Evolutionary conservation across 2,113 vertebrate species (phyloP), one percentile per base, ranked within the genome.

Genomic region (Oxygymnocypris stewartii): DNA sequence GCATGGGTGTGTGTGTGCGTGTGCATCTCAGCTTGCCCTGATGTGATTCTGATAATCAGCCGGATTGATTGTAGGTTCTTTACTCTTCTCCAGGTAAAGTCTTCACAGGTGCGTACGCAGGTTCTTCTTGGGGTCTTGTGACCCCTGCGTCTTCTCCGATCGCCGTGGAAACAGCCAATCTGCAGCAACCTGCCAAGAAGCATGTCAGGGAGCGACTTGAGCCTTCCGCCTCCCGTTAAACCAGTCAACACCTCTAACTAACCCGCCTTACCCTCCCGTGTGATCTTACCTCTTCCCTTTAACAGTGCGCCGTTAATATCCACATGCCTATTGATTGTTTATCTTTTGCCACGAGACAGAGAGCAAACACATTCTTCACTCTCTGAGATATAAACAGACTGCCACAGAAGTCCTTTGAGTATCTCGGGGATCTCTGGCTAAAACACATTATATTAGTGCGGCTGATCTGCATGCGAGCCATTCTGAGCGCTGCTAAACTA

Each of bases 81-180:
- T 49, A 31, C 2, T 57, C 9, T 57, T 42, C 89, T 88, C n/a
- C 89, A 99, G 97, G 93, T 94, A 92, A 96, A 94, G 63, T 91
- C 93, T 88, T 61, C 57, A 61, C 23, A n/a, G 23, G 20, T 4
- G 57, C 23, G 0, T 61, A 90, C 90, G 23, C 86, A 87, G 79
- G 7, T 86, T 88, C 89, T 92, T 51, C 92, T 91, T 49, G 82
- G 90, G 37, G 87, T 93, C 37, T 91, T 91, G 0, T 97, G 95
- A 97, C 85, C 88, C 80, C 84, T 42, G 57, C 79, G 85, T 88
- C 85, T 77, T 87, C 90, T 44, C 88, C 89, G 78, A 91, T 87
- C 28, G 9, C 87, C 42, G 87, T 69, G 89, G 92, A 90, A 57
- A 81, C 61, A 79, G 88, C 88, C 90, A 89, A 74, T 88, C 93